Evolutionary conservation across 1,140 invertebrate species (phyloP), one percentile per base, ranked within the genome.

Genomic region (Ceratina calcarata): DNA sequence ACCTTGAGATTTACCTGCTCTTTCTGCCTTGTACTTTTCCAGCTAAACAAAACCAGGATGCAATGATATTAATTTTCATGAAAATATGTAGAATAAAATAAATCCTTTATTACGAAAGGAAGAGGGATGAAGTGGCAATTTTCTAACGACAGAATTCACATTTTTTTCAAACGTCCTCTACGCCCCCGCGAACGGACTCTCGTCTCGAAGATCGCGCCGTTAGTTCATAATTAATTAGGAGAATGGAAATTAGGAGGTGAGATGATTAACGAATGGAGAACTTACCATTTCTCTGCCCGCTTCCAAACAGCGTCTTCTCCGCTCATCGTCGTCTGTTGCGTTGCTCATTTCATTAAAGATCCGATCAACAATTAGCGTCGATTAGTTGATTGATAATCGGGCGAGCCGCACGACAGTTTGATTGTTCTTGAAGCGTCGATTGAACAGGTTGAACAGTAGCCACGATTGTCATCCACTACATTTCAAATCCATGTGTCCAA

Each of bases 251-350:
- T 66, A 10, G 27, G 7, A 22, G 57, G 3, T 7, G 12, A 20
- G 24, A 20, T 66, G 37, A 49, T 13, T 51, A 62, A 62, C 13
- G 22, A 37, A 55, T 16, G 18, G 12, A 22, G 20, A 1, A 27
- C 82, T 70, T 84, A 86, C 91, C 86, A 91, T 87, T 84, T 91
- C 89, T 67, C 81, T 89, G 24, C 88, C 84, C 58, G 87, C 69
- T 37, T 91, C 89, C 81, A 89, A 81, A 22, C 89, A 85, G 64
- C 83, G 84, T 82, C 83, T 83, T 68, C 81, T 87, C 24, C 82
- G 82, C 71, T 91, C 88, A 22, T 91, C 88, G 16, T 89, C 88
- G 55, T 91, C 89, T 84, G 88, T 87, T 71, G 58, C 27, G 53
- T 76, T 55, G 22, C 58, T 86, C 79, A 86, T 86, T 62, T 45